phyloP scores from a whole-genome alignment of 2,113 vertebrate genomes.

The Catharus minimus region DNA sequence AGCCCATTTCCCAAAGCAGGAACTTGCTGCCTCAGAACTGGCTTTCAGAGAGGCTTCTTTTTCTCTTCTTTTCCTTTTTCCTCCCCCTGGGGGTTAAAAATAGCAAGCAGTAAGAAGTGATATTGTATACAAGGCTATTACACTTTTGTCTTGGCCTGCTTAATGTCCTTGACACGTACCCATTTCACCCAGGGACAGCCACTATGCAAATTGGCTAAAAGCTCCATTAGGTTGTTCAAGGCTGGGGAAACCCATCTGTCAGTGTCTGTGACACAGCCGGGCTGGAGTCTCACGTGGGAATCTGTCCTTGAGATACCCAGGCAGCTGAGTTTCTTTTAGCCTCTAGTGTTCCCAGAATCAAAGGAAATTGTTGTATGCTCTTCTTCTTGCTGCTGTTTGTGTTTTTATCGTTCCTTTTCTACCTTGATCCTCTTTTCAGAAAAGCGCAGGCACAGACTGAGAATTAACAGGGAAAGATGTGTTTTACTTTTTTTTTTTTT shows the following conservation, averaged over 20 bases:
- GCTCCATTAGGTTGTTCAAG: constrained; percentile 77
- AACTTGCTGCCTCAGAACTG: not conserved
- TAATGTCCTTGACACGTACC: constrained; percentile 75
- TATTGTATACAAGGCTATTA: constrained; percentile 50
- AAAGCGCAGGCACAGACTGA: not conserved
- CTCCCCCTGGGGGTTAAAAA: not conserved
- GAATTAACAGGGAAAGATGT: not conserved
- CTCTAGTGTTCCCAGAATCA: constrained; percentile 29
- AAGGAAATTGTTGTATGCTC: not conserved
- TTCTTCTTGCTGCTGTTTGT: not conserved
- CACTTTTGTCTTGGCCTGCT: constrained; percentile 60
- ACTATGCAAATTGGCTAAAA: constrained; percentile 77
- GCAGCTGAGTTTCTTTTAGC: constrained; percentile 44
- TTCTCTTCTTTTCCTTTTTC: not conserved
- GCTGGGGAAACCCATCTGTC: constrained; percentile 80
- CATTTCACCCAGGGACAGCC: constrained; percentile 66
- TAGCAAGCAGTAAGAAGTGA: constrained; percentile 1
- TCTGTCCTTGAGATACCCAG: constrained; percentile 75
- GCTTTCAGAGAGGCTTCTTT: not conserved
- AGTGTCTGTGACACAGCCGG: constrained; percentile 69
- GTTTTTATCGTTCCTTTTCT: not conserved
- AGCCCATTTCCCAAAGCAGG: not conserved
- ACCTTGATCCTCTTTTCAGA: not conserved
- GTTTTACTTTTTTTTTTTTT: not conserved
- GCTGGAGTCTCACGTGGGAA: constrained; percentile 69